These are phyloP conservation scores for Epinotia demarniana DNA, from an alignment of 2,888 invertebrate species.

Conservation along the genomic window DNA sequence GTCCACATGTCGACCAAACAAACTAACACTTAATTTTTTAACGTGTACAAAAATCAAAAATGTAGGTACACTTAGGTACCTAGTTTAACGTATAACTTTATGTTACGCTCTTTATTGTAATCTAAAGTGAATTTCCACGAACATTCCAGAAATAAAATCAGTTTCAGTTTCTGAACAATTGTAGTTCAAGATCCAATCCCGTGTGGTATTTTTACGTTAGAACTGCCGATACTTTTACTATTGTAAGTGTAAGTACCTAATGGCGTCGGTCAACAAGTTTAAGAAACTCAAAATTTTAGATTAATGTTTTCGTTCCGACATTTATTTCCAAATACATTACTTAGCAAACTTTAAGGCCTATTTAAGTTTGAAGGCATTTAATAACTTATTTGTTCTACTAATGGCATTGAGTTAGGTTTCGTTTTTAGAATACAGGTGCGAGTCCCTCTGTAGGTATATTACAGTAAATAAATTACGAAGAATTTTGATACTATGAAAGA, in stretches of 20 bases:
- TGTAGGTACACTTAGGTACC: too few relatives aligned
- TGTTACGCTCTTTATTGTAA: background rate
- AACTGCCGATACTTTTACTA: background rate
- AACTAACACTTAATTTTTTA: too few relatives aligned
- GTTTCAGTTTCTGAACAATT: background rate
- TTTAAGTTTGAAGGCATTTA: too few relatives aligned
- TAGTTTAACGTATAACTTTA: background rate
- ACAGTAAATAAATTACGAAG: too few relatives aligned
- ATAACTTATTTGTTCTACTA: too few relatives aligned
- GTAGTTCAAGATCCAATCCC: background rate
- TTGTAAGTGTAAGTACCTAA: background rate
- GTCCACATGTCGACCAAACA: too few relatives aligned
- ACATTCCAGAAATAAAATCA: background rate
- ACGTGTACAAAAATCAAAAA: too few relatives aligned
- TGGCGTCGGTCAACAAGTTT: slow-evolving; percentile 5
- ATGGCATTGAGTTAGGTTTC: too few relatives aligned
- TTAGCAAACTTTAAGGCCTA: background rate
- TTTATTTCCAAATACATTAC: background rate
- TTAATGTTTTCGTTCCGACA: too few relatives aligned
- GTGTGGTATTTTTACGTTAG: background rate
- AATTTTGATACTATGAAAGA: too few relatives aligned
- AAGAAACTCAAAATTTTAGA: background rate
- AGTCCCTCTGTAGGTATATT: too few relatives aligned
- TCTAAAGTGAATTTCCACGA: background rate
- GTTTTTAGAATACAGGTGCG: too few relatives aligned